Percentiles rank a stretch among this genome's conserved stretches.
phyloP scores from a whole-genome alignment of 2,113 vertebrate species.

The Spheniscus mendiculus region DNA sequence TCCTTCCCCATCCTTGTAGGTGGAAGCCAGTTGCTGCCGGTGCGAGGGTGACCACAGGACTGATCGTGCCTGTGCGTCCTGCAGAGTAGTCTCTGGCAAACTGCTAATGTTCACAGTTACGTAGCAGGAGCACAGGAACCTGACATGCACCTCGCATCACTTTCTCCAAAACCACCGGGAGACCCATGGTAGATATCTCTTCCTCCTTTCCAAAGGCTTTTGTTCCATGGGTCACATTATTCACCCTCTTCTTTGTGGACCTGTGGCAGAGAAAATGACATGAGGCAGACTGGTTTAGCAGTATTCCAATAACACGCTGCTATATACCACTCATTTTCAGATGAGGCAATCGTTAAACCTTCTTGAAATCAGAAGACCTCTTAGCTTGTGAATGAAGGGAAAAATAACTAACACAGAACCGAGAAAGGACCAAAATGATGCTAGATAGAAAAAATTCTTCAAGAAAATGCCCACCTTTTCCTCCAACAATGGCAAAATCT shows the following conservation, averaged over 20 bases:
- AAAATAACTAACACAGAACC: background rate
- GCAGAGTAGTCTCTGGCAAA: background rate
- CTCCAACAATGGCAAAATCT: background rate
- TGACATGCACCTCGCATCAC: rapidly evolving
- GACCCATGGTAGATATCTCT: background rate
- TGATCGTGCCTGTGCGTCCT: too few relatives aligned
- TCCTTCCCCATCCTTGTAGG: background rate
- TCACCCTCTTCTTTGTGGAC: background rate
- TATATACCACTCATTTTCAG: background rate
- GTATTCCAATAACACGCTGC: background rate
- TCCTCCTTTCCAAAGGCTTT: background rate
- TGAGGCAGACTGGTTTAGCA: background rate
- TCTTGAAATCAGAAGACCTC: background rate
- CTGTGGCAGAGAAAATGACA: background rate
- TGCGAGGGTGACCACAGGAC: background rate
- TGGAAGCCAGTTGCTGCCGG: background rate
- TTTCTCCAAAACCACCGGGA: background rate
- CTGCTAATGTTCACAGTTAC: background rate
- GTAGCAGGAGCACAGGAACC: background rate
- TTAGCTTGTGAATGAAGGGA: background rate
- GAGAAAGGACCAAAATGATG: background rate
- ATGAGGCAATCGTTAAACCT: background rate
- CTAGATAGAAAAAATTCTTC: background rate
- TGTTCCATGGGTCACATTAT: background rate
- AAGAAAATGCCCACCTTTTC: background rate